Conservation (phyloP, 2,888 invertebrate genomes). For the Hyppa rectilinea region DNA sequence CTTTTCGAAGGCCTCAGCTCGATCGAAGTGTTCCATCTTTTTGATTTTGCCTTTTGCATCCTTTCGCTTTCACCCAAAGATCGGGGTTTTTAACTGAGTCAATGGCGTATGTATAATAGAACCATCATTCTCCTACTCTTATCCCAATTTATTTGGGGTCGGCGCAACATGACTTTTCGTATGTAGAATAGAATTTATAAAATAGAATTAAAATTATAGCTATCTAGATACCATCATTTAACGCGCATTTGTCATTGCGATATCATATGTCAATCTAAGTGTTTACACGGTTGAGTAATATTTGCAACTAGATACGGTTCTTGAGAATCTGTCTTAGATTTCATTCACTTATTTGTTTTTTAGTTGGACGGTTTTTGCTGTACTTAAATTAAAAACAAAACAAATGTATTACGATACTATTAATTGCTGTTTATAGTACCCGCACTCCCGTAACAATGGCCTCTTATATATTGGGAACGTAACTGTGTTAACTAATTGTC, state of each 20-base stretch:
- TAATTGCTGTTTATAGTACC: not conserved
- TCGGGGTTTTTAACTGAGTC: not conserved
- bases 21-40: not conserved
- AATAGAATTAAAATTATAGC: not conserved
- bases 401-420: not conserved
- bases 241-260: constrained; percentile 9
- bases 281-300: constrained; percentile 40
- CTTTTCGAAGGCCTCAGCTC: constrained; percentile 15
- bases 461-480: no score
- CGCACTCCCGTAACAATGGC: no score
- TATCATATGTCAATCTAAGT: constrained; percentile 35
- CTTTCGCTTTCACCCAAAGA: constrained; percentile 4
- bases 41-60: constrained; percentile 2
- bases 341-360: constrained; percentile 11
- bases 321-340: constrained; percentile 15
- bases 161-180: no score
- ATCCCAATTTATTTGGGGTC: no score
- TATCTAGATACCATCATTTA: not conserved
- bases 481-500: no score
- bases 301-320: constrained; percentile 36
- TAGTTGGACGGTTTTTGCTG: constrained; percentile 2
- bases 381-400: constrained; percentile 2
- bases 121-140: no score
- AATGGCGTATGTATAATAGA: not conserved
- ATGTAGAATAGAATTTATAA: no score